Evolutionary conservation across 2,888 invertebrate species (phyloP).

Genomic region (Eutolmus rufibarbis): DNA sequence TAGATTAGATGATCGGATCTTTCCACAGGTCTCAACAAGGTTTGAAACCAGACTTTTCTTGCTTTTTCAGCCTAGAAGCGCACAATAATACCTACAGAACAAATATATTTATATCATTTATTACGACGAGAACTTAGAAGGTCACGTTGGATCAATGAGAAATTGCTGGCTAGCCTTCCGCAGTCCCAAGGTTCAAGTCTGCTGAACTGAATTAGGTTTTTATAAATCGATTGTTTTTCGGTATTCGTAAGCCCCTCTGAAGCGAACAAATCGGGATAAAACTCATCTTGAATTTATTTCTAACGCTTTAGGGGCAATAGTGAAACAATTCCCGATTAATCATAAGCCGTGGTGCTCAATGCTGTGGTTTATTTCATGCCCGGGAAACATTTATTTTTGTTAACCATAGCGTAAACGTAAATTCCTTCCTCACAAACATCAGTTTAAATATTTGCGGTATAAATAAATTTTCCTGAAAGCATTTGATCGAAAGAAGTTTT

Average conservation of each 20-base stretch:
- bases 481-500: too few relatives aligned
- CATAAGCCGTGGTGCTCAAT: constrained; percentile 56
- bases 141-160: neutral
- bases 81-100: neutral
- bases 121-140: neutral
- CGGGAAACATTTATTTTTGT: constrained; percentile 53
- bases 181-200: neutral
- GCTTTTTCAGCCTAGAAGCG: neutral
- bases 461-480: too few relatives aligned
- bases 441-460: too few relatives aligned
- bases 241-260: neutral
- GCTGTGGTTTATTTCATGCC: constrained; percentile 59
- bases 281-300: neutral
- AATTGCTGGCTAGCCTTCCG: neutral
- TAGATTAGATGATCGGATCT: too few relatives aligned
- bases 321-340: constrained; percentile 56
- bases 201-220: neutral
- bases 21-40: neutral
- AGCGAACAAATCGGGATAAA: neutral
- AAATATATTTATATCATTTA: neutral
- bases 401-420: too few relatives aligned
- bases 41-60: neutral
- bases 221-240: too few relatives aligned
- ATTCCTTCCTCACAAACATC: too few relatives aligned
- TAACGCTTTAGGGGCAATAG: constrained; percentile 53